A percentile compares a stretch with the other conserved stretches of the same genome.
Conservation (phyloP, 2,888 invertebrate genomes). For the Acronicta alni region DNA sequence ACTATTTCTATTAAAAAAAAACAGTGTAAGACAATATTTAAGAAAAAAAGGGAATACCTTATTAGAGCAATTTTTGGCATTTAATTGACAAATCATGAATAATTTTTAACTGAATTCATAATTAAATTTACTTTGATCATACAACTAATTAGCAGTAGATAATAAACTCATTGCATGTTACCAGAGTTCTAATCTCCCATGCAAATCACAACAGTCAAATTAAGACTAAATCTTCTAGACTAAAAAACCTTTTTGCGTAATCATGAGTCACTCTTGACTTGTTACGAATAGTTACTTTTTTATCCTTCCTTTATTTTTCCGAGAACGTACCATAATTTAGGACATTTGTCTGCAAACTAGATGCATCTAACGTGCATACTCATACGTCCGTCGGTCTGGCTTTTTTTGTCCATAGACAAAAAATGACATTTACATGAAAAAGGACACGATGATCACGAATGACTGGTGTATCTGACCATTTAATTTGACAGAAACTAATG, state of each 20-base stretch:
- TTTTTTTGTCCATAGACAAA: constrained; percentile 66
- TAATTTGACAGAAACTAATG: constrained; percentile 75
- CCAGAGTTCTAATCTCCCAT: not conserved
- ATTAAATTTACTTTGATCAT: no score
- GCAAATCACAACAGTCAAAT: not conserved
- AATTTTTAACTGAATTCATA: no score
- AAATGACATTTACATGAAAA: constrained; percentile 73
- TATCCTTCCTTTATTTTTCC: constrained; percentile 36
- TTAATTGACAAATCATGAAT: no score
- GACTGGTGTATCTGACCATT: constrained; percentile 60
- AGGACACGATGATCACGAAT: constrained; percentile 70
- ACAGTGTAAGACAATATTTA: no score
- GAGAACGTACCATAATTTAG: constrained; percentile 46
- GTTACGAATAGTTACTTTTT: constrained; percentile 26
- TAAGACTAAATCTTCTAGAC: constrained; percentile 4
- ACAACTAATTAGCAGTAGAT: constrained; percentile 8
- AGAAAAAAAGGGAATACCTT: no score
- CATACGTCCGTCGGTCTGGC: constrained; percentile 25
- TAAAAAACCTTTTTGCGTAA: constrained; percentile 26
- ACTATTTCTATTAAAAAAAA: no score
- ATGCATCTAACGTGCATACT: constrained; percentile 48
- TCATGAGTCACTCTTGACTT: constrained; percentile 35
- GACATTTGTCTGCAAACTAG: constrained; percentile 46
- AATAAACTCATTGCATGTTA: not conserved
- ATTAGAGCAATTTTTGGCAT: no score